Base-by-base conservation (phyloP, 2,888 invertebrate species). In the Cantharis nigra region DNA sequence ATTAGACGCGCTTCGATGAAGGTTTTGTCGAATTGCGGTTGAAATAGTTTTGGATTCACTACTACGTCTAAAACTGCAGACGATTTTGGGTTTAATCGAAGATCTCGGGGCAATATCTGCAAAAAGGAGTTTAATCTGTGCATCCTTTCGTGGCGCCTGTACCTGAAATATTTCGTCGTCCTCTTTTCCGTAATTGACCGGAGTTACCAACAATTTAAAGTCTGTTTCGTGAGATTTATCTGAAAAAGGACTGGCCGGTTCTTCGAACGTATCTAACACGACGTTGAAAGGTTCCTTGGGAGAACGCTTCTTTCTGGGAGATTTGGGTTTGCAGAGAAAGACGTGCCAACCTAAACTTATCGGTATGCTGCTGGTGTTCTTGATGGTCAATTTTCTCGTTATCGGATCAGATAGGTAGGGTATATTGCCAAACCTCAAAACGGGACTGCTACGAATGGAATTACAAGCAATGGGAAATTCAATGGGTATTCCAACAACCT, bases 401-500 rank as follows among this genome's bases (percentile, higher is more conserved):
- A 79, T 62, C 5, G 78, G 69, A 11, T 81, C 78, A 2, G 77
- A 78, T 63, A 83, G 81, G 63, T 79, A 80, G 0, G 82, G 65
- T 16, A 83, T 23, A 11, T 65, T 72, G 20, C 85, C 86, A 77
- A 86, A 86, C 81, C 87, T 84, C 67, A 88, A 75, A 13, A 85
- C 84, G 4, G 87, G 86, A 75, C 81, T 79, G 63, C 83, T 81
- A 10, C 82, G 80, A 20, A 83, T 80, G 9, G 85, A 83, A 76
- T 86, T 86, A 65, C 82, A 78, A 10, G 85, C 84, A 33, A 89
- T 84, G 3, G 89, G 89, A 80, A 88, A 86, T 72, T 84, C 85
- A 30, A 90, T 76, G 0, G 90, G 89, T 13, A 82, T 79, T 23
- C 88, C 88, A 28, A 86, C 80, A 4, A 89, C 86, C 80, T 89